Conservation (phyloP, 35 echinoderm and acorn worm species). For the Apostichopus californicus region DNA sequence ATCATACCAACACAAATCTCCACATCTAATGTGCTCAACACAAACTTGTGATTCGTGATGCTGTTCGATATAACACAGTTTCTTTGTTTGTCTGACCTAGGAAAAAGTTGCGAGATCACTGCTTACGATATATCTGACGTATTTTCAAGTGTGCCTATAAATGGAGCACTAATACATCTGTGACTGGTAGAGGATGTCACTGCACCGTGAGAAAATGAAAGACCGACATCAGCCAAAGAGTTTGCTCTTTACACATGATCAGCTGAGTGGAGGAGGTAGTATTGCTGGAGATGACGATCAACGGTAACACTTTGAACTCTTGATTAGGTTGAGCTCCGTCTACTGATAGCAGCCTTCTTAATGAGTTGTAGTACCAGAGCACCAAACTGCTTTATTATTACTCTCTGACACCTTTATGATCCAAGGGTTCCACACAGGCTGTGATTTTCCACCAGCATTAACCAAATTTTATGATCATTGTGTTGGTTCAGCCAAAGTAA, state of each 20-base stretch:
- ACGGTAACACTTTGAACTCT: conserved; percentile 34
- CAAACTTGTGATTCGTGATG: too few species aligned
- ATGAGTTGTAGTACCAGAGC: conserved; percentile 26
- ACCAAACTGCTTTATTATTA: conserved; percentile 45
- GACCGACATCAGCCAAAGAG: background rate
- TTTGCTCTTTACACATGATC: conserved; percentile 6
- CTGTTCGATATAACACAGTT: too few species aligned
- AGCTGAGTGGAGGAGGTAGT: background rate
- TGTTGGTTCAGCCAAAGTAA: conserved; percentile 28
- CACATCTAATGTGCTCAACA: too few species aligned
- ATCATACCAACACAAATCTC: too few species aligned
- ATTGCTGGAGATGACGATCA: conserved; percentile 7
- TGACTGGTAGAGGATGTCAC: conserved; percentile 13
- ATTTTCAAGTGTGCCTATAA: background rate
- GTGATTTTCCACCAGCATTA: conserved; percentile 39
- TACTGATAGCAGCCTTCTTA: background rate
- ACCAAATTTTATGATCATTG: conserved; percentile 47
- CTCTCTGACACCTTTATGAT: conserved; percentile 24
- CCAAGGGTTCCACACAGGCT: conserved; percentile 4
- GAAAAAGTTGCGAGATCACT: too few species aligned
- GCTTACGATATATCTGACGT: too few species aligned
- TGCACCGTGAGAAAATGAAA: conserved; percentile 1
- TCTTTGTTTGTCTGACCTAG: too few species aligned
- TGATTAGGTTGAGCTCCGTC: background rate
- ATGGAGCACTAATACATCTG: background rate